Evolutionary conservation across 1,140 invertebrate species (phyloP).

Genomic region (Drosophila pachea): DNA sequence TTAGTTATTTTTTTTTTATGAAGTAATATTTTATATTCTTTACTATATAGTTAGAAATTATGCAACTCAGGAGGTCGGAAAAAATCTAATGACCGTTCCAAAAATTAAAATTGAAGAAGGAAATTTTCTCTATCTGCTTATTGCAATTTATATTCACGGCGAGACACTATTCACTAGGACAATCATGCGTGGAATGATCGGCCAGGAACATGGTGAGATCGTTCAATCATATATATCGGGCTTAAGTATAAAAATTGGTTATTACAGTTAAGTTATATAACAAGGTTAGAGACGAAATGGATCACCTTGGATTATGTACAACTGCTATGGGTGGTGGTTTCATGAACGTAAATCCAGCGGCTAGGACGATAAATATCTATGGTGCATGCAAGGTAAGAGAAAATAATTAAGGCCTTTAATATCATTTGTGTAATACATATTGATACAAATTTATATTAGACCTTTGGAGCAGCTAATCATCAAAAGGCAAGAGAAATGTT

Average conservation of each 20-base stretch:
- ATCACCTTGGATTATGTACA: conserved; percentile 31
- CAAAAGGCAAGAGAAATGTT: conserved; percentile 39
- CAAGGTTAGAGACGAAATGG: conserved; percentile 22
- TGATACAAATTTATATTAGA: conserved; percentile 19
- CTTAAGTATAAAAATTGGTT: neutral
- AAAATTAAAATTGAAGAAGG: conserved; percentile 39
- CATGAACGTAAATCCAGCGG: conserved; percentile 7
- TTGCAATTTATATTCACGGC: conserved; percentile 48
- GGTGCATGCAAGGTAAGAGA: conserved; percentile 45
- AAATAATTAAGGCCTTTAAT: neutral
- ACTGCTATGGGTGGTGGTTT: conserved; percentile 49
- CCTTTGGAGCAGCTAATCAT: conserved; percentile 54
- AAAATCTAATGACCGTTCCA: conserved; percentile 1
- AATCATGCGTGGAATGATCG: conserved; percentile 32
- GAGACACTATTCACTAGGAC: conserved; percentile 26
- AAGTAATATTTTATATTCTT: neutral
- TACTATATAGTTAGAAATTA: conserved; percentile 3
- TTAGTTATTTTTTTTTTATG: too few species aligned
- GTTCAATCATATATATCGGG: neutral
- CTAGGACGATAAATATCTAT: conserved; percentile 31
- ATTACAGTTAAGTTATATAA: conserved; percentile 27
- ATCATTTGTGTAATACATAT: neutral
- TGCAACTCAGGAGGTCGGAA: neutral
- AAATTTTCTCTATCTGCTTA: conserved; percentile 31
- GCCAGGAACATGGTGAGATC: conserved; percentile 39